These are phyloP conservation scores for Ancistrus triradiatus DNA, from an alignment of 2,113 vertebrate genomes.

Conservation along the genomic window DNA sequence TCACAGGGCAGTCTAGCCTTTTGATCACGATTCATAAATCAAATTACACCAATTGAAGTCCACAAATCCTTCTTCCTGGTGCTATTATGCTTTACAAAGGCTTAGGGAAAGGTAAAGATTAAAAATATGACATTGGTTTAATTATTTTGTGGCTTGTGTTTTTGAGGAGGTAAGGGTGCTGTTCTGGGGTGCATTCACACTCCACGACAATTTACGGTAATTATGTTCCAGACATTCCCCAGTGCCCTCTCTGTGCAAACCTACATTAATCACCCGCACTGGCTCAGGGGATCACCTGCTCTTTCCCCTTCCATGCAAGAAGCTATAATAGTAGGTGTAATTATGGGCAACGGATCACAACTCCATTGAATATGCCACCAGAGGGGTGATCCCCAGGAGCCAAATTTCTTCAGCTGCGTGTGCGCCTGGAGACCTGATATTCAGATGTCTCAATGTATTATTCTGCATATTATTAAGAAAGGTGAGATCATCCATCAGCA, in stretches of 20 bases:
- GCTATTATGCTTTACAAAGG: neutral
- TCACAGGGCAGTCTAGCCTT: neutral
- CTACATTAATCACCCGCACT: constrained; percentile 45
- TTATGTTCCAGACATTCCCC: constrained; percentile 41
- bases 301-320: constrained; percentile 9
- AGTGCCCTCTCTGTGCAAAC: constrained; percentile 33
- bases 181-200: constrained; percentile 1
- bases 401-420: constrained; percentile 8
- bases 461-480: neutral
- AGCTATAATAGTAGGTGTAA: constrained; percentile 38
- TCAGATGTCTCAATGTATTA: neutral
- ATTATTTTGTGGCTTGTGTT: constrained; percentile 25
- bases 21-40: constrained; percentile 13
- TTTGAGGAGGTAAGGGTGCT: neutral
- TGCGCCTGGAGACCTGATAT: constrained; percentile 15
- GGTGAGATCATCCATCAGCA: neutral
- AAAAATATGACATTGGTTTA: constrained; percentile 22
- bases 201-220: constrained; percentile 35
- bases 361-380: constrained; percentile 32
- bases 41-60: constrained; percentile 37
- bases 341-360: constrained; percentile 40
- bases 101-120: constrained; percentile 22
- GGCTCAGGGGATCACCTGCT: constrained; percentile 22
- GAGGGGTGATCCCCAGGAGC: constrained; percentile 24
- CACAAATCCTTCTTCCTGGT: constrained; percentile 27